phyloP scores from a whole-genome alignment of 2,797 vertebrate genomes.

The Halcyon chelicuti region DNA sequence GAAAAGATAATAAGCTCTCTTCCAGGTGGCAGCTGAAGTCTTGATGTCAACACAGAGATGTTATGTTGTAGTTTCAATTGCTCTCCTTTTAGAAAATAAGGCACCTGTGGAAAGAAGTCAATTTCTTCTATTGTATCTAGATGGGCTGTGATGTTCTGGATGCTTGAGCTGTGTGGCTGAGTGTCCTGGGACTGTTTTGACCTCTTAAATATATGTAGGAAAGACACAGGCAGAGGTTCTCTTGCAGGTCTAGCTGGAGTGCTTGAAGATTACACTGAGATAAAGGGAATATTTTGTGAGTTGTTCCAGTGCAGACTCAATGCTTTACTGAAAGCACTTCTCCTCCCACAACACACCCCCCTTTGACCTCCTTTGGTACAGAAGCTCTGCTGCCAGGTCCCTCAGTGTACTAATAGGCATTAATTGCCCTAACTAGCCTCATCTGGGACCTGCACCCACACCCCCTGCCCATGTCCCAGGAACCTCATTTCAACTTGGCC shows the following conservation, averaged over 20 bases:
- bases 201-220: not conserved
- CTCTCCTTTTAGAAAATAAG: not conserved
- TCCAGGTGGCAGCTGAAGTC: not conserved
- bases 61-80: not conserved
- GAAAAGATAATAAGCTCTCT: not conserved
- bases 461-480: fast-evolving
- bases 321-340: not conserved
- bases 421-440: not conserved
- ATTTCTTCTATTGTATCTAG: not conserved
- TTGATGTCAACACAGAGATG: not conserved
- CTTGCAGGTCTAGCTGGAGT: not conserved
- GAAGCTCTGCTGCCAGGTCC: not conserved
- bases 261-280: not conserved
- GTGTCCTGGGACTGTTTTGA: not conserved
- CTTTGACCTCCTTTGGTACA: not conserved
- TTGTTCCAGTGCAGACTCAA: not conserved
- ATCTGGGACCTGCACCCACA: not conserved
- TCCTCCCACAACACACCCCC: not conserved
- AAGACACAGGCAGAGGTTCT: not conserved
- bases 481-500: not conserved
- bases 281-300: not conserved
- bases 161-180: not conserved
- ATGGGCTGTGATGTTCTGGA: not conserved
- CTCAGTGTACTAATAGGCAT: not conserved
- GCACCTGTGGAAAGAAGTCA: not conserved